Conservation (phyloP, 2,888 invertebrate genomes). For the Hesperia comma region DNA sequence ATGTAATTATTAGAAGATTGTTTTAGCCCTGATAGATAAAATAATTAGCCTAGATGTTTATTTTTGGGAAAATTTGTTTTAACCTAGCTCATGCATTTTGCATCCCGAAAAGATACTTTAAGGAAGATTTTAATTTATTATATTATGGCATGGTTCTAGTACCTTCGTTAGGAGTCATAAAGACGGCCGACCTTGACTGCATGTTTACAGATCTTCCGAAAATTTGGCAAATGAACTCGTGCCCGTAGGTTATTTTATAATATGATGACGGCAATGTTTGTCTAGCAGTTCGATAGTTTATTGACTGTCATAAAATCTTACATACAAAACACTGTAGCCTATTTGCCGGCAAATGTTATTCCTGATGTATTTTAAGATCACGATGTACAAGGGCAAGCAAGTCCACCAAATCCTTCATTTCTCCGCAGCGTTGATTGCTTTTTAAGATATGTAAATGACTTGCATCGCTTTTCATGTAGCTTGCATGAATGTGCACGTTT, state of each 20-base stretch:
- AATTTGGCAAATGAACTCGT: constrained; percentile 64
- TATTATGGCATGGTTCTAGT: constrained; percentile 1
- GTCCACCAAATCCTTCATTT: constrained; percentile 9
- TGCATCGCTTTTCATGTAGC: constrained; percentile 18
- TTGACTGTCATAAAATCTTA: constrained; percentile 33
- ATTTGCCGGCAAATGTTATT: constrained; percentile 1
- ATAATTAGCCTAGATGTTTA: no score
- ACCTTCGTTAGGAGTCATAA: constrained; percentile 57
- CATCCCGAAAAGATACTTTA: not conserved
- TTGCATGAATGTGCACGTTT: constrained; percentile 16
- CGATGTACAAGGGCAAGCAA: constrained; percentile 1
- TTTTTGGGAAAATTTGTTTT: no score
- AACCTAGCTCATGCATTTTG: no score
- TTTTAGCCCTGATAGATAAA: no score
- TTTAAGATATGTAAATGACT: constrained; percentile 26
- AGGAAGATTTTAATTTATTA: constrained; percentile 14
- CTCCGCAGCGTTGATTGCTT: constrained; percentile 9
- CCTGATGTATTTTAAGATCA: constrained; percentile 2
- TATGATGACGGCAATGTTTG: constrained; percentile 36
- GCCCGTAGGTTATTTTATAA: constrained; percentile 30
- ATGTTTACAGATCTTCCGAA: constrained; percentile 72
- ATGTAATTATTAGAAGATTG: no score
- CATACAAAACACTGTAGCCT: constrained; percentile 13
- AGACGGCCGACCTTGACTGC: constrained; percentile 68
- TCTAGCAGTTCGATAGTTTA: constrained; percentile 33